Conservation (phyloP, 2,797 vertebrate genomes). For the Gorsachius magnificus region DNA sequence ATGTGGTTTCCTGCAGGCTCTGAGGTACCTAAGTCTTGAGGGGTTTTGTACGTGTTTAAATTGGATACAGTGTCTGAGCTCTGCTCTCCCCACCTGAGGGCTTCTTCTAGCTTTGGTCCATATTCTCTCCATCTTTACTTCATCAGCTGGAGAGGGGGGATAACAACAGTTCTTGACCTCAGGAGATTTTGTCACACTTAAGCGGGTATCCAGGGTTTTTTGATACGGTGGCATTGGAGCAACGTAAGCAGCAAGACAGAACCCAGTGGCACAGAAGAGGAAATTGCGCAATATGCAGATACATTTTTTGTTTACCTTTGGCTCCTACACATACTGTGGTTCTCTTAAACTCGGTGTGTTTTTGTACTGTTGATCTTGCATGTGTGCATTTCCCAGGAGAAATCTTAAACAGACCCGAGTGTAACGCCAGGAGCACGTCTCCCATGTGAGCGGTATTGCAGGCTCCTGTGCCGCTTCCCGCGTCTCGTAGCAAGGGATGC, state of each 20-base stretch:
- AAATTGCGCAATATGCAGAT: neutral
- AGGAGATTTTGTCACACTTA: neutral
- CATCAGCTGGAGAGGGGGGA: neutral
- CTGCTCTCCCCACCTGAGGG: neutral
- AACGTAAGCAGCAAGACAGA: neutral
- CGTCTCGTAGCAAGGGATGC: fast-evolving
- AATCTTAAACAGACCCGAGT: neutral
- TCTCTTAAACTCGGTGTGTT: neutral
- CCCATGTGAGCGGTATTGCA: neutral
- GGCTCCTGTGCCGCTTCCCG: fast-evolving
- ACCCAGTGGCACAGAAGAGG: neutral
- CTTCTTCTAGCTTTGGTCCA: neutral
- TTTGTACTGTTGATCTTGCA: neutral
- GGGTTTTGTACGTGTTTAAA: neutral
- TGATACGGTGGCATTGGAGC: neutral
- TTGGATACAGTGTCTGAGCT: neutral
- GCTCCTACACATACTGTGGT: neutral
- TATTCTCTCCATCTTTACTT: neutral
- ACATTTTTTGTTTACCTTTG: neutral
- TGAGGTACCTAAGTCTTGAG: neutral
- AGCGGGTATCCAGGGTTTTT: neutral
- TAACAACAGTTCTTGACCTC: neutral
- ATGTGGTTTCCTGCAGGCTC: neutral
- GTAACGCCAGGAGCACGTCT: fast-evolving
- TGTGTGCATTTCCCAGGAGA: neutral